Evolutionary conservation across 2,888 invertebrate species (phyloP).

Genomic region (Autographa gamma): DNA sequence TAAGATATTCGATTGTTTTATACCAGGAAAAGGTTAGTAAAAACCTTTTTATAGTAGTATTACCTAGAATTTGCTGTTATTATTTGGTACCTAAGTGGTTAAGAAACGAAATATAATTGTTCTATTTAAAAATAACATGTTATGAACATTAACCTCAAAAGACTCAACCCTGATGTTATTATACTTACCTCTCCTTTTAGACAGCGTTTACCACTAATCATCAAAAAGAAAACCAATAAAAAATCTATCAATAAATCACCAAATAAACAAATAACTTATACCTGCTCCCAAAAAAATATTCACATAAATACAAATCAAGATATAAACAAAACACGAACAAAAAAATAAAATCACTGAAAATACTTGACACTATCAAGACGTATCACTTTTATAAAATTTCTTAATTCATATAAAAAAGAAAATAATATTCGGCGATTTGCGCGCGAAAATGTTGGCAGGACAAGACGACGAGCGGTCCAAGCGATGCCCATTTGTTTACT

Average conservation of each 20-base stretch:
- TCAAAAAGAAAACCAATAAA: background rate
- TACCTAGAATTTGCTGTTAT: no score
- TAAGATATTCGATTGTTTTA: no score
- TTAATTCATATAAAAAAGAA: background rate
- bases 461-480: slow-evolving; percentile 17
- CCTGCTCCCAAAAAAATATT: background rate
- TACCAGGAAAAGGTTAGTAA: no score
- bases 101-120: no score
- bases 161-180: no score
- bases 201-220: no score
- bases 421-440: slow-evolving; percentile 11
- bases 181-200: no score
- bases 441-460: slow-evolving; percentile 33
- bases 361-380: no score
- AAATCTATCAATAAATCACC: background rate
- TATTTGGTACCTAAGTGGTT: no score
- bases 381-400: background rate
- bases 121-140: no score
- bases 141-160: no score
- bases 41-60: no score
- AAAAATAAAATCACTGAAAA: background rate
- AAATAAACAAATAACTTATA: background rate
- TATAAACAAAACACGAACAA: background rate
- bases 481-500: slow-evolving; percentile 44
- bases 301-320: background rate